These are phyloP conservation scores for Zaprionus bogoriensis DNA, from an alignment of 2,888 invertebrate species.

Conservation along the genomic window DNA sequence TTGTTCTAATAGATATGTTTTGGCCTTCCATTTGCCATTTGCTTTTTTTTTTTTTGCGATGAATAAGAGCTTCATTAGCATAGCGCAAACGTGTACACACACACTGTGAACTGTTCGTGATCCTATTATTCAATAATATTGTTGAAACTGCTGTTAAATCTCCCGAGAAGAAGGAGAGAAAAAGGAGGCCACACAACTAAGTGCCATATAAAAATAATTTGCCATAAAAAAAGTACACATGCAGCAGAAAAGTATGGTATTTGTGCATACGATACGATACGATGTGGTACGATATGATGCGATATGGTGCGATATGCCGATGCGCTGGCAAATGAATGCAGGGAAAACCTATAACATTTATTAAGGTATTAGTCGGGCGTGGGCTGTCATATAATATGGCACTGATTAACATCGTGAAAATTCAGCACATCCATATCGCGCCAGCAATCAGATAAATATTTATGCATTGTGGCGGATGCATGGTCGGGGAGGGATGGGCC, in stretches of 20 bases:
- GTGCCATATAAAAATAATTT: constrained; percentile 7
- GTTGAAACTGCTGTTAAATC: constrained; percentile 7
- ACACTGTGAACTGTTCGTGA: background rate
- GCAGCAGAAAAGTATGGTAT: constrained; percentile 22
- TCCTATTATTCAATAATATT: constrained; percentile 13
- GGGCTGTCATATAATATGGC: constrained; percentile 26
- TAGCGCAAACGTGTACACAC: background rate
- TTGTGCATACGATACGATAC: constrained; percentile 7
- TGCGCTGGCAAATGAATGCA: constrained; percentile 1
- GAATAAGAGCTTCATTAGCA: constrained; percentile 24
- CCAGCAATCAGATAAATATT: constrained; percentile 49
- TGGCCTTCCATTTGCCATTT: background rate
- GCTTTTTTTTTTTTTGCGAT: background rate
- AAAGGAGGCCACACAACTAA: constrained; percentile 5
- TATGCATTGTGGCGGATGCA: constrained; percentile 38
- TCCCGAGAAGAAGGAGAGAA: background rate
- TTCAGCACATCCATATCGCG: constrained; percentile 45
- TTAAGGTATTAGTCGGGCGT: constrained; percentile 36
- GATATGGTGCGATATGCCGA: constrained; percentile 9
- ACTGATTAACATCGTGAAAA: constrained; percentile 53
- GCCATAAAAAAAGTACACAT: constrained; percentile 1
- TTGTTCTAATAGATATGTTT: background rate
- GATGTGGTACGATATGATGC: constrained; percentile 10
- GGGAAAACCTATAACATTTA: constrained; percentile 34
- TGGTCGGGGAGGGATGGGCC: too few species aligned